These are phyloP conservation scores for Cosmopolites sordidus DNA, from an alignment of 2,888 invertebrate genomes.

Conservation along the genomic window DNA sequence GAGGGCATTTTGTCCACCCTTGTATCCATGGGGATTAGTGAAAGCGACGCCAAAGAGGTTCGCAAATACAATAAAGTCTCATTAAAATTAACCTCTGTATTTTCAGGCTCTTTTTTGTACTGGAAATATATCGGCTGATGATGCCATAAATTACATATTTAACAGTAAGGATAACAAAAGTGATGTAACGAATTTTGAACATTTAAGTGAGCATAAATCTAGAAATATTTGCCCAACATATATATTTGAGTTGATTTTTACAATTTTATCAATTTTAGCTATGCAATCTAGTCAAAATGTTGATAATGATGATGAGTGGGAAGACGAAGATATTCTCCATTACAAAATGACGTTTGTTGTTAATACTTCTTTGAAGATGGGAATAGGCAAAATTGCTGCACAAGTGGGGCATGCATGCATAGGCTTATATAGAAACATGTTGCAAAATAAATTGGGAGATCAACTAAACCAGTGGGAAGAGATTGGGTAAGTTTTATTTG, in stretches of 20 bases:
- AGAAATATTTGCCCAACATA: too few relatives aligned
- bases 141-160: conserved; percentile 54
- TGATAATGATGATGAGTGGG: conserved; percentile 35
- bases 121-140: conserved; percentile 53
- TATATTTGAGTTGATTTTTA: too few relatives aligned
- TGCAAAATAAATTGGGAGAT: conserved; percentile 47
- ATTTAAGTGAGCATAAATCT: background rate
- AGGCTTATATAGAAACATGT: conserved; percentile 52
- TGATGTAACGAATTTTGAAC: conserved; percentile 31
- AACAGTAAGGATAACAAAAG: conserved; percentile 43
- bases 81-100: conserved; percentile 6
- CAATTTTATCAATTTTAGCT: background rate
- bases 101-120: conserved; percentile 54
- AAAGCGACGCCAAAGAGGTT: conserved; percentile 47
- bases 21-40: conserved; percentile 49
- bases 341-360: conserved; percentile 65
- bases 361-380: conserved; percentile 58
- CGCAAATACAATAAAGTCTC: conserved; percentile 19
- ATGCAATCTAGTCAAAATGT: background rate
- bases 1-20: conserved; percentile 44
- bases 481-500: conserved; percentile 41
- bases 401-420: conserved; percentile 60
- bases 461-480: conserved; percentile 53
- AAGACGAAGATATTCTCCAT: conserved; percentile 40
- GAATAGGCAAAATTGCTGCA: conserved; percentile 57